phyloP scores from a whole-genome alignment of 2,888 invertebrate species.

The Ditula angustiorana region DNA sequence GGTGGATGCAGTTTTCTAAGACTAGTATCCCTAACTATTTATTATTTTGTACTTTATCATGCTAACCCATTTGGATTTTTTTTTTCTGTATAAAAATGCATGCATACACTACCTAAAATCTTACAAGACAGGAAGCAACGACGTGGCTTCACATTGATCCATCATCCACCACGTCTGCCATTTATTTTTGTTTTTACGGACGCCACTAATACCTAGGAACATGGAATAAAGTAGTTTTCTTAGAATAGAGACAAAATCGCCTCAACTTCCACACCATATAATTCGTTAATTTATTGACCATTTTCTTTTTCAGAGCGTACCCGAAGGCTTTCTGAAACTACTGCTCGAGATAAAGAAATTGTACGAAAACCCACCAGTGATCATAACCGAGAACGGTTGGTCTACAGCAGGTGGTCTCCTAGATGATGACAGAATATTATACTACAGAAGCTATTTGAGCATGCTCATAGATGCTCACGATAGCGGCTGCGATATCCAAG shows the following conservation, averaged over 20 bases:
- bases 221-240: no score
- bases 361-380: constrained; percentile 84
- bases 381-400: constrained; percentile 86
- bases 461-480: constrained; percentile 76
- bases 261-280: neutral
- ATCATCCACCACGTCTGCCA: no score
- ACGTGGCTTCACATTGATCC: no score
- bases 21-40: no score
- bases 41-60: no score
- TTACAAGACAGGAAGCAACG: no score
- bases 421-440: constrained; percentile 77
- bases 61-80: no score
- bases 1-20: no score
- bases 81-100: no score
- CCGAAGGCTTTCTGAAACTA: constrained; percentile 86
- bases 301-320: constrained; percentile 72
- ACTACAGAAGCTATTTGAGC: constrained; percentile 71
- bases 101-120: no score
- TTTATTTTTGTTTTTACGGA: no score
- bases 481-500: constrained; percentile 77
- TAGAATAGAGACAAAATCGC: neutral
- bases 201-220: no score
- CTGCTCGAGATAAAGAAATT: constrained; percentile 77
- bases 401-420: constrained; percentile 74
- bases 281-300: neutral